Base-by-base conservation (phyloP, 2,797 vertebrate species). In the Toxotes lorentzi region DNA sequence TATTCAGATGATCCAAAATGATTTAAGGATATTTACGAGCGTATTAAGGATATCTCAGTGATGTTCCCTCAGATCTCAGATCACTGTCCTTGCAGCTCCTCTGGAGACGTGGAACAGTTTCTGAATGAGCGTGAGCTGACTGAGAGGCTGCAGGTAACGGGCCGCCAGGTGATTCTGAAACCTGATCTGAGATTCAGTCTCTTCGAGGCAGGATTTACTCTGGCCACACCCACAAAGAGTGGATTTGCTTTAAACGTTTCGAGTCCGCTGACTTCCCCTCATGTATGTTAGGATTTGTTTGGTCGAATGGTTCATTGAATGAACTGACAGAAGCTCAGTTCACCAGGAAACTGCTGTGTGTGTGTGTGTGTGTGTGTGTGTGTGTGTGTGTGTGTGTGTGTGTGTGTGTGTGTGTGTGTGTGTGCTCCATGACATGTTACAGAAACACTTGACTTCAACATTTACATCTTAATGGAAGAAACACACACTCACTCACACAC, bases 221-320 rank as follows among this genome's bases (percentile, higher is more conserved):
- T 38, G 2, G 3, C 50, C 30, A 4, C 17, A 30, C 10, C 64
- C 61, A 40, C 32, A 12, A 16, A 23, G 14, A 70, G 17, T 6
- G 10, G 35, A 70, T 70, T 38, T 61, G 27, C 13, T 62, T 16
- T 5, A 0, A 1, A 1, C 1, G 72, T 76, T 70, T 66, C 76
- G 40, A 8, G 10, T 23, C 64, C 1, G 10, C 17, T 23, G 40
- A 2, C 70, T 24, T 75, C 53, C 48, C 34, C 24, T 51, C 4
- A 19, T 64, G 79, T 70, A 50, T 79, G 76, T 12, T 74, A 60
- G 77, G 79, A 85, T 80, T 87, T 82, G 35, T 45, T 56, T 47
- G 70, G 59, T 56, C 45, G 8, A 34, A 5, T 43, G 74, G 13
- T 48, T 62, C n/a, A 5, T 73, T 66, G 79, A 73, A 80, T 78